These are phyloP conservation scores for Anthophora plumipes DNA, from an alignment of 2,888 invertebrate species.

Conservation along the genomic window DNA sequence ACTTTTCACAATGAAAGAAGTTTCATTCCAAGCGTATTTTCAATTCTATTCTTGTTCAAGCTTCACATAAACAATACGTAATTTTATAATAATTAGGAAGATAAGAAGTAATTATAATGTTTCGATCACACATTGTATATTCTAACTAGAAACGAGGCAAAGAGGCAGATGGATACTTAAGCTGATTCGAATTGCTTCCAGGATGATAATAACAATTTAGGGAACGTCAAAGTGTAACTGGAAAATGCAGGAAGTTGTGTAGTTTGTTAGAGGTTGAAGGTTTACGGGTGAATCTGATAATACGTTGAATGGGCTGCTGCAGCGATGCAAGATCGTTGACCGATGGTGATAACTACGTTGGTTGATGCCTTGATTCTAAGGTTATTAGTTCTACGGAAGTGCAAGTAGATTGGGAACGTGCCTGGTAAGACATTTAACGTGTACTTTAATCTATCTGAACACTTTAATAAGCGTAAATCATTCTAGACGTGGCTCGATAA, in stretches of 20 bases:
- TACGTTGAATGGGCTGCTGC: neutral
- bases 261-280: too few relatives aligned
- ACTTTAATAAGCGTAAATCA: neutral
- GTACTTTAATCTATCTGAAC: too few relatives aligned
- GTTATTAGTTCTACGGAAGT: neutral
- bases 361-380: neutral
- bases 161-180: neutral
- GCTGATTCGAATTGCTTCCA: conserved; percentile 6
- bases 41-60: too few relatives aligned
- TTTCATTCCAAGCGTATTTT: too few relatives aligned
- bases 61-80: too few relatives aligned
- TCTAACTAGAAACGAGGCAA: too few relatives aligned
- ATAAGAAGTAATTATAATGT: too few relatives aligned
- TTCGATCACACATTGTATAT: too few relatives aligned
- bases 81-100: too few relatives aligned
- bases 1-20: too few relatives aligned
- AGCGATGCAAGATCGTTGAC: neutral
- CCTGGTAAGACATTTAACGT: neutral
- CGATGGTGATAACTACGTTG: neutral
- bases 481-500: too few relatives aligned
- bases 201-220: neutral
- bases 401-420: neutral
- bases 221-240: neutral
- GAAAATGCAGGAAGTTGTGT: neutral
- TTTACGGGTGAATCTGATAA: neutral